A percentile compares a stretch with the other conserved stretches of the same genome.
These are phyloP conservation scores for Gymnogyps californianus DNA, from an alignment of 2,113 vertebrate species.

Conservation along the genomic window DNA sequence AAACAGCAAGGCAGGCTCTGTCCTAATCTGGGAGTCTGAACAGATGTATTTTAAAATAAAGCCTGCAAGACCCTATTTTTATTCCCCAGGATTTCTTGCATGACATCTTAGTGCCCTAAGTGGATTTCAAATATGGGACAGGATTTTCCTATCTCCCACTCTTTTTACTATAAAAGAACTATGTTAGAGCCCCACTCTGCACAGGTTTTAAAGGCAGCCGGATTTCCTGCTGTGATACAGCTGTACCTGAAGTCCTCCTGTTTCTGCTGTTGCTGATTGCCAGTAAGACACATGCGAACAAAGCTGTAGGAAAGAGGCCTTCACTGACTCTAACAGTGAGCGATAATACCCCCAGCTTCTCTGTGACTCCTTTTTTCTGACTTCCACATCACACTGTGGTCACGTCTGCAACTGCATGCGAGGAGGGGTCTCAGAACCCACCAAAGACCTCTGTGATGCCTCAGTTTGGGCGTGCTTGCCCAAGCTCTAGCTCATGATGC, in stretches of 20 bases:
- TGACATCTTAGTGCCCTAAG: not conserved
- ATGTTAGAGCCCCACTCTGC: not conserved
- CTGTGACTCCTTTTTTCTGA: not conserved
- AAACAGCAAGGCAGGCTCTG: not conserved
- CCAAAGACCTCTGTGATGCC: not conserved
- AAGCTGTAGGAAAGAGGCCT: not conserved
- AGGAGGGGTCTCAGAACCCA: not conserved
- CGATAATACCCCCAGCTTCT: not conserved
- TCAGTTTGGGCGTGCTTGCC: not conserved
- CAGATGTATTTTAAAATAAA: not conserved
- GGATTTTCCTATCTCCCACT: not conserved
- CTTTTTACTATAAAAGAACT: not conserved
- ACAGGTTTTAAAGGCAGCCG: not conserved
- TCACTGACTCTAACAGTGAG: not conserved
- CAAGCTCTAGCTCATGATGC: not conserved
- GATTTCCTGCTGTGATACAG: not conserved
- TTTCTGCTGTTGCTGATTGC: not conserved
- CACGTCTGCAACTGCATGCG: not conserved
- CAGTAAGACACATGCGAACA: fast-evolving
- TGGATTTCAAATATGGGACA: not conserved
- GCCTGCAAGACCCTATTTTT: not conserved
- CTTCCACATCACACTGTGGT: too few relatives aligned
- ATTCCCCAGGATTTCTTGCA: not conserved
- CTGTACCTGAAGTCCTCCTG: not conserved
- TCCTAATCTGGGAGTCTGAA: not conserved